Evolutionary conservation across 2,888 invertebrate species (phyloP).

Genomic region (Dorcus parallelipipedus): DNA sequence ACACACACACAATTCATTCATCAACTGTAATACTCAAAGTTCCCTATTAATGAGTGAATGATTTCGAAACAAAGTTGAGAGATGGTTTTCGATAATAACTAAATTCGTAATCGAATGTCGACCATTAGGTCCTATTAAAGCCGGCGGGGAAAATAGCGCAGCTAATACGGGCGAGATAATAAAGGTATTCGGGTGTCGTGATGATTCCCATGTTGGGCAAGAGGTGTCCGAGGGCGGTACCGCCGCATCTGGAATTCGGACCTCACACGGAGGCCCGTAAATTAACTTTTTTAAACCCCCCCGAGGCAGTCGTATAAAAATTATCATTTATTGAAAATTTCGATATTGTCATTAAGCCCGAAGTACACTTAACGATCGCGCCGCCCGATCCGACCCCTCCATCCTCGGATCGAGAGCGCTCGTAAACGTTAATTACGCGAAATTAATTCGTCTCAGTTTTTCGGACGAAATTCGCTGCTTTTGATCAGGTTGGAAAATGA

Average conservation of each 20-base stretch:
- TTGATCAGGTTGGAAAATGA: too few species aligned
- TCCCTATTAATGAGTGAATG: too few species aligned
- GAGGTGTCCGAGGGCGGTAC: constrained; percentile 30
- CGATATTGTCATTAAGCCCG: constrained; percentile 20
- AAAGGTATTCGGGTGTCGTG: constrained; percentile 20
- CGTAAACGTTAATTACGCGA: too few species aligned
- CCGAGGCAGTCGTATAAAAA: constrained; percentile 27
- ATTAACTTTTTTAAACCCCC: constrained; percentile 30
- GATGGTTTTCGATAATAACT: too few species aligned
- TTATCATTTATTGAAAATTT: constrained; percentile 36
- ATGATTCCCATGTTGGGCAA: constrained; percentile 19
- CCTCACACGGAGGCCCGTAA: constrained; percentile 32
- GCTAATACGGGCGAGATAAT: constrained; percentile 16
- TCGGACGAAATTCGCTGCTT: too few species aligned
- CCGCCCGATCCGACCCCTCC: background rate
- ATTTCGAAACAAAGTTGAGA: too few species aligned
- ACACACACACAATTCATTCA: too few species aligned
- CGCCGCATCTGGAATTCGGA: constrained; percentile 29
- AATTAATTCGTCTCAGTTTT: too few species aligned
- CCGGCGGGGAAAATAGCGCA: constrained; percentile 7
- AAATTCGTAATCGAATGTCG: too few species aligned
- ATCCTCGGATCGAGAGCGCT: background rate
- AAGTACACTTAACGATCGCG: background rate
- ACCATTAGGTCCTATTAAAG: too few species aligned
- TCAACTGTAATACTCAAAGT: too few species aligned